A percentile compares a stretch with the other conserved stretches of the same genome.
Conservation (phyloP, 1,140 invertebrate genomes). For the Zaprionus nigranus region DNA sequence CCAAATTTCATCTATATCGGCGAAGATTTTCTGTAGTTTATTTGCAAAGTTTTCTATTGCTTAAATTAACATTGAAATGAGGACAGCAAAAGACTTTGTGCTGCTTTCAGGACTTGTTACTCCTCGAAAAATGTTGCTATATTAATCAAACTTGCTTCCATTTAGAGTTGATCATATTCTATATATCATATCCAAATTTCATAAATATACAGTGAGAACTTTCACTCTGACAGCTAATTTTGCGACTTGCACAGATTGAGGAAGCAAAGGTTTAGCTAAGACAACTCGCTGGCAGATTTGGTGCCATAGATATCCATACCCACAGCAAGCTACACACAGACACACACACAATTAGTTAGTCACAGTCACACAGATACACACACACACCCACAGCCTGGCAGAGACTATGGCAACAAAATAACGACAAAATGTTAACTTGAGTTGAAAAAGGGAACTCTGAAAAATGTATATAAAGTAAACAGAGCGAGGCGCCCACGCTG, state of each 20-base stretch:
- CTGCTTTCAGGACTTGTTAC: background rate
- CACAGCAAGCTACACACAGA: constrained; percentile 11
- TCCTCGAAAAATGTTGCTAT: background rate
- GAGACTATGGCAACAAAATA: constrained; percentile 67
- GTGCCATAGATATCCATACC: constrained; percentile 17
- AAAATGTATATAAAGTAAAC: constrained; percentile 57
- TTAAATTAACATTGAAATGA: too few relatives aligned
- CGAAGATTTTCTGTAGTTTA: background rate
- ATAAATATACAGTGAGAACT: background rate
- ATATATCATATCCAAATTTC: background rate
- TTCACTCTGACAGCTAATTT: background rate
- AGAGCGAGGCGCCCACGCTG: constrained; percentile 18
- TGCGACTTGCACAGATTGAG: background rate
- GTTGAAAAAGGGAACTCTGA: constrained; percentile 14
- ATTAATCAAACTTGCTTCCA: background rate
- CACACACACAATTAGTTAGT: background rate
- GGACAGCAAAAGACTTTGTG: too few relatives aligned
- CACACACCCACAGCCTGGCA: constrained; percentile 2
- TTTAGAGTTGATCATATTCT: background rate
- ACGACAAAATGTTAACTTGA: constrained; percentile 78
- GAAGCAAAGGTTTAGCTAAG: background rate
- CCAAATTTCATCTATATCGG: background rate
- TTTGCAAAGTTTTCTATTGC: background rate
- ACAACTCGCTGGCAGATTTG: constrained; percentile 19
- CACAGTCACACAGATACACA: constrained; percentile 5